Percentiles rank a stretch among this genome's conserved stretches.
phyloP scores from a whole-genome alignment of 2,113 vertebrate species.

The Bubo blakistoni region DNA sequence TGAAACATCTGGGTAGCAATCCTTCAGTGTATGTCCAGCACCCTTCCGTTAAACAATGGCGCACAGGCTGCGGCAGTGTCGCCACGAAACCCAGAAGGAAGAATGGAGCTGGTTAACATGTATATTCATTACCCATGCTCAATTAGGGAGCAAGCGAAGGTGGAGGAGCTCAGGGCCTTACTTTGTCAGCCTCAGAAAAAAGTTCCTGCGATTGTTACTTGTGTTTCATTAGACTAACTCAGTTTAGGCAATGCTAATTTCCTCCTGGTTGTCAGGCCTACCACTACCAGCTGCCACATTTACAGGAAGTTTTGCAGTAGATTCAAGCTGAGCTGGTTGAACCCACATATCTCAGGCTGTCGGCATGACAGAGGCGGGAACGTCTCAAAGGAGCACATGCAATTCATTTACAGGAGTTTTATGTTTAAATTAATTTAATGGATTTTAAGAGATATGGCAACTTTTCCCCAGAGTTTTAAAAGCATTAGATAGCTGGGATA shows the following conservation, averaged over 20 bases:
- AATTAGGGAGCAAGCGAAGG: background rate
- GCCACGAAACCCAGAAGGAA: background rate
- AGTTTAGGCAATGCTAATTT: background rate
- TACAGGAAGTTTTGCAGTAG: background rate
- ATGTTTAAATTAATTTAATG: background rate
- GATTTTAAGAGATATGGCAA: background rate
- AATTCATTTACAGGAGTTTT: background rate
- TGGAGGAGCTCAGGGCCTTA: background rate
- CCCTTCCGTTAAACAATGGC: background rate
- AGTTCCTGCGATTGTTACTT: background rate
- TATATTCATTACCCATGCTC: background rate
- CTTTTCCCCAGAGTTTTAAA: background rate
- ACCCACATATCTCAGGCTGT: background rate
- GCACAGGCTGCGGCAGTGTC: background rate
- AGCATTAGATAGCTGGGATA: background rate
- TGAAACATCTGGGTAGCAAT: conserved; percentile 58
- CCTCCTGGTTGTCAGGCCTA: background rate
- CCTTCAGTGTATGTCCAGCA: conserved; percentile 26
- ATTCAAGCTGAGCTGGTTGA: background rate
- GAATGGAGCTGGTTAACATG: conserved; percentile 20
- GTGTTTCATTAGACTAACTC: conserved; percentile 18
- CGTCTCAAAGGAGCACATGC: rapidly evolving
- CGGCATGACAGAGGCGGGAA: background rate
- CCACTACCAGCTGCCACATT: background rate
- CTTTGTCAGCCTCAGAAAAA: background rate